Evolutionary conservation across 2,113 vertebrate species (phyloP), one percentile per base, ranked within the genome.

Genomic region (Zosterops pallidus): DNA sequence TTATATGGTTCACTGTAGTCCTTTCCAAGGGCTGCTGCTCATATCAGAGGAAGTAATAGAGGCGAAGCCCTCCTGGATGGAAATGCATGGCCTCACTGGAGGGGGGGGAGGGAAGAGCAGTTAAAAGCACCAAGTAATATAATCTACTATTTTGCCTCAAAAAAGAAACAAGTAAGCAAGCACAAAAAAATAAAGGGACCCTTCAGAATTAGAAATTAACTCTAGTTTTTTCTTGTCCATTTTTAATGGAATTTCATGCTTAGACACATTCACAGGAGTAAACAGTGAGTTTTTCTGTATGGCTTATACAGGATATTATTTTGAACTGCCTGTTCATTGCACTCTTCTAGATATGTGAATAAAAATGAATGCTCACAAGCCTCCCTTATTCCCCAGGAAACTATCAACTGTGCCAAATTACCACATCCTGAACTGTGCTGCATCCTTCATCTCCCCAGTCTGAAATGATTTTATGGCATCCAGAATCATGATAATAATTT

Each of bases 21-120:
- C 83, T 92, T 94, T 97, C 77, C 86, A 90, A 55, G 80, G 95
- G 29, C 53, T 89, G 59, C 85, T 97, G 95, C 90, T 90, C 95
- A 47, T 78, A 80, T 88, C 80, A 78, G 64, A 96, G 72, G 46
- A 94, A 96, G 85, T 79, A 94, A 94, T 90, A 92, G 95, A 97
- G 59, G 56, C 72, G 94, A 91, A 68, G 71, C 28, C 56, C 35
- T 92, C 63, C 75, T 41, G 64, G 82, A 83, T 20, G 37, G 59
- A 84, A 95, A 94, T 57, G 23, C 44, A 44, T 50, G 74, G 19
- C 60, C 74, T 79, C 63, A 46, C 47, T 56, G 16, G 11, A 50
- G 14, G 17, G 15, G 25, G 26, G 5, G 70, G 67, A 82, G 14
- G 44, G 10, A 33, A 84, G 49, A 86, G 44, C 65, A 81, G 50